phyloP scores from a whole-genome alignment of 2,113 vertebrate species.

The Myocastor coypus region DNA sequence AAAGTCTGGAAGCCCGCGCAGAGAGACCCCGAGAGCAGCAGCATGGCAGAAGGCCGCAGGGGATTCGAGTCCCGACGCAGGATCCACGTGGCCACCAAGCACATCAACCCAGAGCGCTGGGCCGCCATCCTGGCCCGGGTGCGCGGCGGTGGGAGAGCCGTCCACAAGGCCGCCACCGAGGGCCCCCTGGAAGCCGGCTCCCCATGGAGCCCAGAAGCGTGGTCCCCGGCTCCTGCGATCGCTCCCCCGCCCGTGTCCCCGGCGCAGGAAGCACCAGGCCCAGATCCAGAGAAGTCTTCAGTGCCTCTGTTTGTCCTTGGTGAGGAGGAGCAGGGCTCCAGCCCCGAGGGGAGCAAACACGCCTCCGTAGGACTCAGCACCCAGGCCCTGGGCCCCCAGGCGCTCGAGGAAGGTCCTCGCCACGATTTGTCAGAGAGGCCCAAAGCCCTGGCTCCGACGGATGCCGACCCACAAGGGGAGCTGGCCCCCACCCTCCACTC shows the following conservation, averaged over 20 bases:
- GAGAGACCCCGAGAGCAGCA: slow-evolving; percentile 79
- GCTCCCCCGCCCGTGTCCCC: not conserved
- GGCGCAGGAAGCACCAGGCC: not conserved
- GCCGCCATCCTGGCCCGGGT: slow-evolving; percentile 94
- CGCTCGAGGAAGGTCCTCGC: rapidly evolving
- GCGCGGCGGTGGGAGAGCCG: slow-evolving; percentile 89
- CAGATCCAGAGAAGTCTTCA: slow-evolving; percentile 81
- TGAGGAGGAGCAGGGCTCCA: slow-evolving; percentile 81
- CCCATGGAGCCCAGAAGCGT: not conserved
- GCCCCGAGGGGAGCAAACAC: not conserved
- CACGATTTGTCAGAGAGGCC: slow-evolving; percentile 17
- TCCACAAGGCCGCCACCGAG: slow-evolving; percentile 80
- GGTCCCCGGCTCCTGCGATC: slow-evolving; percentile 49
- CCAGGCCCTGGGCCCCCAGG: not conserved
- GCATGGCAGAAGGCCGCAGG: slow-evolving; percentile 85
- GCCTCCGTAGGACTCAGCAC: slow-evolving; percentile 11
- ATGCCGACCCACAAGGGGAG: rapidly evolving
- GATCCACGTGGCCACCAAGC: slow-evolving; percentile 89
- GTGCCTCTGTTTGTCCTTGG: too few relatives aligned
- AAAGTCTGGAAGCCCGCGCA: slow-evolving; percentile 83
- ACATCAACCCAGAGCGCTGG: slow-evolving; percentile 94
- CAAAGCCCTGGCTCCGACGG: not conserved
- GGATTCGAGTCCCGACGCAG: slow-evolving; percentile 88
- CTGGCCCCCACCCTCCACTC: not conserved
- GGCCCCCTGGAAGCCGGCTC: slow-evolving; percentile 51